Base-by-base conservation (phyloP, 2,888 invertebrate species). In the Ptychoptera contaminata region DNA sequence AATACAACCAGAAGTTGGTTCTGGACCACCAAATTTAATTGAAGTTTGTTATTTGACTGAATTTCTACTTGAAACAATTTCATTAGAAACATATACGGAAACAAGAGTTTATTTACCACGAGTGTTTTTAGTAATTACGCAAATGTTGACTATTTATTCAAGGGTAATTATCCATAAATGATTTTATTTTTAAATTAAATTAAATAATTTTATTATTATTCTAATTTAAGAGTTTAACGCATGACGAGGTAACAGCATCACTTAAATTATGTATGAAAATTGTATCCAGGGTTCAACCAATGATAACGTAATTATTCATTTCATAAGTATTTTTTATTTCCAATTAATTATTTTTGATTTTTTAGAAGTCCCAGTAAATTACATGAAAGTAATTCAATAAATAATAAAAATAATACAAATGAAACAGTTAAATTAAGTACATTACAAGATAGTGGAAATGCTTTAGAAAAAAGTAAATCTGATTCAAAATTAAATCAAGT, bases 41-140 rank as follows among this genome's bases (percentile, higher is more conserved):
- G 82, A 85, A 67, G 72, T 83, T 39, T 84, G 84, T 56, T 67
- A 71, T 39, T 62, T 86, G 36, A 77, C 81, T 8, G 80, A 80
- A 60, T 84, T 83, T 59, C 67, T 86, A 7, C 61, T 87, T 42
- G 84, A 85, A 49, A 74, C 79, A 31, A 79, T 85, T 43, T 78
- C 79, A 0, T 64, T 79, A 53, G 85, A 86, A 62, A 78, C 81
- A 41, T 83, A 81, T 53, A 72, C 77, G 41, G 83, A 84, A 58
- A 83, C 79, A 16, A 80, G 82, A 8, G 78, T 82, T 52, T 82
- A 84, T 58, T 64, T 86, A 45, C 86, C 85, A n/a, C 75, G 76
- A 53, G 71, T 86, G 45, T 77, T 86, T 55, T 68, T 76, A 47
- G 74, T 77, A 52, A 73, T 84, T 38, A 73, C 77, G 15, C 69